phyloP scores from a whole-genome alignment of 2,797 vertebrate genomes.

The Sebastes nivosus region DNA sequence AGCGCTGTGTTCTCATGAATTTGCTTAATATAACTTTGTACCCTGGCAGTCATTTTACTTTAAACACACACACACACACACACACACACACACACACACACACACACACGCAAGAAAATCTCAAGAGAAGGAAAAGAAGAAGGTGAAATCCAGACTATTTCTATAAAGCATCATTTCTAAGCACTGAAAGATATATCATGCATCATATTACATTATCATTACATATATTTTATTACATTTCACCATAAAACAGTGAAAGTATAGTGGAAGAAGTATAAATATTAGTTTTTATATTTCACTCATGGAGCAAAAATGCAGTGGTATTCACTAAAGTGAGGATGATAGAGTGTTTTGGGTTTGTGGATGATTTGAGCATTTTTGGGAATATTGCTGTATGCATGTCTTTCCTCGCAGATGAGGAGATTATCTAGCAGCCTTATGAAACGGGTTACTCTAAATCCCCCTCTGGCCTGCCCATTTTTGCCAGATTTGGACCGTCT shows the following conservation, averaged over 20 bases:
- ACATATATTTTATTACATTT: background rate
- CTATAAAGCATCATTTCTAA: background rate
- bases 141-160: background rate
- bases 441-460: constrained; percentile 57
- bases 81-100: background rate
- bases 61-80: background rate
- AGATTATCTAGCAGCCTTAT: constrained; percentile 49
- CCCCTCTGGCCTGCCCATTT: constrained; percentile 21
- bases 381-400: background rate
- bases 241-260: background rate
- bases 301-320: background rate
- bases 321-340: background rate
- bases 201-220: background rate
- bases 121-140: background rate
- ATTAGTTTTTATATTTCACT: background rate
- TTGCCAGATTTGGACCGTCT: background rate
- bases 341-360: background rate
- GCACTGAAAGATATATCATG: background rate
- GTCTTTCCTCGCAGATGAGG: constrained; percentile 22
- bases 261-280: background rate
- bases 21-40: constrained; percentile 19
- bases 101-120: background rate
- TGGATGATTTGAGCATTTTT: background rate
- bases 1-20: constrained; percentile 5
- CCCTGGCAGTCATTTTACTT: background rate